Evolutionary conservation across 2,113 vertebrate genomes (phyloP).

Genomic region (Arizona elegans): DNA sequence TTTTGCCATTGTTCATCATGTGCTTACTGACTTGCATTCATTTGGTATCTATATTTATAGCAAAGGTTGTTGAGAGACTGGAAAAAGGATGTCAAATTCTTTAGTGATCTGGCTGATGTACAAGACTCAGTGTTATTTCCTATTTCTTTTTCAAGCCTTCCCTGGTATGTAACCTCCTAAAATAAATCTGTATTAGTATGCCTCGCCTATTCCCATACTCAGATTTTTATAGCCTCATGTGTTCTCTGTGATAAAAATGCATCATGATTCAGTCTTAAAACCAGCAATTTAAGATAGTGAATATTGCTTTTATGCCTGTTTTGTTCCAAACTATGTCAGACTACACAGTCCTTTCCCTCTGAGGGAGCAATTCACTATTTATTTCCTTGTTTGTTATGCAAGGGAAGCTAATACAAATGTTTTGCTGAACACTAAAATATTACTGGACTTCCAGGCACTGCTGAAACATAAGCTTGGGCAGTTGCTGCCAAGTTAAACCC

Average conservation of each 20-base stretch:
- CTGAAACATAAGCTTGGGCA: neutral
- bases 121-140: slow-evolving; percentile 37
- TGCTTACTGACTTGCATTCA: neutral
- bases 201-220: slow-evolving; percentile 26
- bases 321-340: slow-evolving; percentile 42
- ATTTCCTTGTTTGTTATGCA: slow-evolving; percentile 17
- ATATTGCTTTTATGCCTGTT: slow-evolving; percentile 24
- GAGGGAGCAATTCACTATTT: neutral
- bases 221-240: slow-evolving; percentile 19
- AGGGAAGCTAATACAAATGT: neutral
- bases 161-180: slow-evolving; percentile 44
- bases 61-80: slow-evolving; percentile 39
- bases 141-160: slow-evolving; percentile 41
- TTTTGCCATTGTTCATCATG: slow-evolving; percentile 34
- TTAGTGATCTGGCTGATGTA: neutral
- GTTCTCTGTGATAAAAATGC: slow-evolving; percentile 34
- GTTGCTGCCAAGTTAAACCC: neutral
- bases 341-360: slow-evolving; percentile 31
- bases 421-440: neutral
- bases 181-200: slow-evolving; percentile 49
- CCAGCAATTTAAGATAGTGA: slow-evolving; percentile 22
- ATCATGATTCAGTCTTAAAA: slow-evolving; percentile 36
- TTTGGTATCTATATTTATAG: slow-evolving; percentile 34
- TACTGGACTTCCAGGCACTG: neutral
- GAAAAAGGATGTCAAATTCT: slow-evolving; percentile 39